These are phyloP conservation scores for Pachymerium ferrugineum DNA, from an alignment of 2,888 invertebrate species.

Conservation along the genomic window DNA sequence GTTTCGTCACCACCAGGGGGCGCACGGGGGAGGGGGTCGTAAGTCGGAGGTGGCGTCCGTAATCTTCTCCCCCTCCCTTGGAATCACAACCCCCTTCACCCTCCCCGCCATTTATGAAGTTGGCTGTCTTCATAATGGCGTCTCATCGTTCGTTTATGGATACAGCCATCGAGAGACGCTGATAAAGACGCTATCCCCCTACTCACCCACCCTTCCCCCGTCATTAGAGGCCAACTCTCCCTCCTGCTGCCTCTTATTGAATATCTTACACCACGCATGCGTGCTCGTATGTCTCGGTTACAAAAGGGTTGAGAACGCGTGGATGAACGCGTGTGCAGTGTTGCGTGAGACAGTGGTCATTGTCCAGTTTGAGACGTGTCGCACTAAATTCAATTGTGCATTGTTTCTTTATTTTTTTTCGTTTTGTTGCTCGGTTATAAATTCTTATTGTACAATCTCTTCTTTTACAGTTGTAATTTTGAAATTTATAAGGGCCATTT, in stretches of 20 bases:
- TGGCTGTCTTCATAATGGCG: conserved; percentile 13
- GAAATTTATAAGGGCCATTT: conserved; percentile 8
- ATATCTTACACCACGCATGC: conserved; percentile 13
- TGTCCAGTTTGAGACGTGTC: not conserved
- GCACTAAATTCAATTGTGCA: conserved; percentile 3
- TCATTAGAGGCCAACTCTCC: not conserved
- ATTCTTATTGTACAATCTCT: not conserved
- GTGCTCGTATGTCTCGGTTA: not conserved
- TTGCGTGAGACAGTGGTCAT: not conserved
- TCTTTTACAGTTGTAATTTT: conserved; percentile 7
- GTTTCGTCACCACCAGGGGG: conserved; percentile 8
- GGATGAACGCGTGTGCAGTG: not conserved
- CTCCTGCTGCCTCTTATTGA: not conserved
- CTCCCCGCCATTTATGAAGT: not conserved
- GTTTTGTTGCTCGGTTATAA: not conserved
- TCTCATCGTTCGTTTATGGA: conserved; percentile 13
- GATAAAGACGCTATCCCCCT: conserved; percentile 6
- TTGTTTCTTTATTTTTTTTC: not conserved
- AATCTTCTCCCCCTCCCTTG: not conserved
- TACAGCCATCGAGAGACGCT: conserved; percentile 8
- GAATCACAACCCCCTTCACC: too few species aligned
- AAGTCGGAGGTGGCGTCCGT: conserved; percentile 13
- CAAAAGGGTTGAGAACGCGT: not conserved
- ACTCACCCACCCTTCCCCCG: not conserved
- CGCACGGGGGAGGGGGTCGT: conserved; percentile 4